phyloP scores from a whole-genome alignment of 2,888 invertebrate genomes.

The Dasysyrphus tricinctus region DNA sequence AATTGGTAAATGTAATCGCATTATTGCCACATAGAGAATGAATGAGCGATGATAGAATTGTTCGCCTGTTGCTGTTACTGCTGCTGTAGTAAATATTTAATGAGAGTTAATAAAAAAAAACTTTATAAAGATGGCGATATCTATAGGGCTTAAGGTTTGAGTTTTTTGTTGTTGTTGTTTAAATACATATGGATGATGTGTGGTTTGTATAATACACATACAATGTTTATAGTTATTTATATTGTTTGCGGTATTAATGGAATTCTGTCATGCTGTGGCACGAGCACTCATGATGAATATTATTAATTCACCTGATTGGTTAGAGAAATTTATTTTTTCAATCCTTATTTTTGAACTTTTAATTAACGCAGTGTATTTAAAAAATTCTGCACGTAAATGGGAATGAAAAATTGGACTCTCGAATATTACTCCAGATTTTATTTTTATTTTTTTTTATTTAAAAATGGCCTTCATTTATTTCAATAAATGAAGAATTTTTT shows the following conservation, averaged over 20 bases:
- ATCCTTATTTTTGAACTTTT: background rate
- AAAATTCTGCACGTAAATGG: background rate
- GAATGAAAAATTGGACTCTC: background rate
- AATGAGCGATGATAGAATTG: constrained; percentile 75
- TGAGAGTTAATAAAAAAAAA: constrained; percentile 5
- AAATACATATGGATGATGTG: constrained; percentile 50
- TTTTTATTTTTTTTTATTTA: too few species aligned
- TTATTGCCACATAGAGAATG: constrained; percentile 74
- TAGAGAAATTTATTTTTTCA: background rate
- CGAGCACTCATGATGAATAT: constrained; percentile 50
- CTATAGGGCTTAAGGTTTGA: constrained; percentile 17
- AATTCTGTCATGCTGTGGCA: constrained; percentile 66
- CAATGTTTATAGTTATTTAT: constrained; percentile 21
- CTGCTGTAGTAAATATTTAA: constrained; percentile 8
- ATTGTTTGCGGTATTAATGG: constrained; percentile 70
- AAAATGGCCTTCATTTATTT: too few species aligned
- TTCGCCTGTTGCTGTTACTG: constrained; percentile 69
- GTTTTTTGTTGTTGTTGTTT: background rate
- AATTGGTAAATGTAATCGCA: constrained; percentile 75
- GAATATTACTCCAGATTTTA: too few species aligned
- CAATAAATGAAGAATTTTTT: too few species aligned
- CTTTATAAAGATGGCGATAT: constrained; percentile 41
- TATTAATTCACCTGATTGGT: constrained; percentile 56
- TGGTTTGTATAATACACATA: constrained; percentile 28
- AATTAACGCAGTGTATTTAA: background rate